Evolutionary conservation across 2,797 vertebrate genomes (phyloP), one percentile per base, ranked within the genome.

Genomic region (Lagodon rhomboides): DNA sequence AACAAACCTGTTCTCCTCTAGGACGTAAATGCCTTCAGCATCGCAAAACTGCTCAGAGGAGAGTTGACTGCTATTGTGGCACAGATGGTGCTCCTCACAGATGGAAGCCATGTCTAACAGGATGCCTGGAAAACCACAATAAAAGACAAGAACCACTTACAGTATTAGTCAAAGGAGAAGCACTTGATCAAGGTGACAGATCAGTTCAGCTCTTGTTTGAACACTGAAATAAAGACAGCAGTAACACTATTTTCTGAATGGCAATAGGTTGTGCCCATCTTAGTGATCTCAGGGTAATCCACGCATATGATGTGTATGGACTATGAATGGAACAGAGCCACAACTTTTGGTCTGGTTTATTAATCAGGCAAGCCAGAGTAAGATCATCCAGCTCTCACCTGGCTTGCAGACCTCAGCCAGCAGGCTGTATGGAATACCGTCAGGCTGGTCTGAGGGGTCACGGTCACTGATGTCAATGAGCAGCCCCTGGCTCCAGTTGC

Each of bases 71-170:
- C 74, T 65, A 55, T 84, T 96, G 65, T 77, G 91, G 79, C 97
- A 97, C 71, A 97, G 73, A 2, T 93, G 92, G 82, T 99, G 96
- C 66, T 98, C 97, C 90, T 98, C 97, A 56, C 98, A 99, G 82
- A 98, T 95, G 50, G 90, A 93, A 16, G 62, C 30, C 1, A 89
- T 8, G 59, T 98, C 96, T 0, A 96, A 92, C 2, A 84, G 86
- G 47, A 99, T 95, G 61, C 87, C 95, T 98, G 70, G 12, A 43
- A 61, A 25, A 18, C 2, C 80, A n/a, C 69, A 23, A 44, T 55
- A 5, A 17, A 69, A 38, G 10, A 64, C 66, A 1, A 63, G 1
- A 59, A 47, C 55, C 43, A 59, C 38, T 50, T 62, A 38, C 8
- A 64, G 22, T 54, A 56, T 67, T 20, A 20, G 18, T 18, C 51